Evolutionary conservation across 2,797 vertebrate genomes (phyloP).

Genomic region (Poeciliopsis infans): DNA sequence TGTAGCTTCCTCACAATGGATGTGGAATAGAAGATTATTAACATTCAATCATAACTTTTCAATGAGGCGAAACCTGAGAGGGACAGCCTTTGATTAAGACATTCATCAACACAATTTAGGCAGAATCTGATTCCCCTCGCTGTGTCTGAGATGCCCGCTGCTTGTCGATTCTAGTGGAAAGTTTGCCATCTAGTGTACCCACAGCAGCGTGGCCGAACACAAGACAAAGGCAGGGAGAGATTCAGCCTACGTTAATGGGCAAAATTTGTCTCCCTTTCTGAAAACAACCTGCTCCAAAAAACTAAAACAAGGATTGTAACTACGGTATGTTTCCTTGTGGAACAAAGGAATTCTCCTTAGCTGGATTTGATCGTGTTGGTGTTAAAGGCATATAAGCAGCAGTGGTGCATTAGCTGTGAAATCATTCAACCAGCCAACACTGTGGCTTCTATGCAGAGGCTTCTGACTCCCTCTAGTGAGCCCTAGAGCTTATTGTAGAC

Average conservation of each 20-base stretch:
- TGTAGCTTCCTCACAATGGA: slow-evolving; percentile 78
- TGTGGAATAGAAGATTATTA: slow-evolving; percentile 84
- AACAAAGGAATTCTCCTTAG: slow-evolving; percentile 71
- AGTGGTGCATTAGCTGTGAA: slow-evolving; percentile 78
- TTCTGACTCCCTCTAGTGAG: slow-evolving; percentile 84
- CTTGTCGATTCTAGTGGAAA: slow-evolving; percentile 72
- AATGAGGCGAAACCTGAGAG: slow-evolving; percentile 84
- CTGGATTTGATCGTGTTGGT: slow-evolving; percentile 62
- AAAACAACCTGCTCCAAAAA: slow-evolving; percentile 54
- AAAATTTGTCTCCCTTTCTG: slow-evolving; percentile 28
- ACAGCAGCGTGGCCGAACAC: slow-evolving; percentile 81
- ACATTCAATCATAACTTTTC: slow-evolving; percentile 85
- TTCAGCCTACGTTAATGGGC: slow-evolving; percentile 32
- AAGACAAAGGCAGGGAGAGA: slow-evolving; percentile 68
- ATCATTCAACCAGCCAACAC: slow-evolving; percentile 66
- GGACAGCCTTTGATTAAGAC: slow-evolving; percentile 83
- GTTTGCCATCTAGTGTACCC: slow-evolving; percentile 85
- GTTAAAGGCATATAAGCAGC: slow-evolving; percentile 67
- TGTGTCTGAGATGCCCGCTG: slow-evolving; percentile 56
- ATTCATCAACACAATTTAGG: slow-evolving; percentile 84
- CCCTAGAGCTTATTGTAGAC: slow-evolving; percentile 76
- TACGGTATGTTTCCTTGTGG: slow-evolving; percentile 22
- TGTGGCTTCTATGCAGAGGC: slow-evolving; percentile 74
- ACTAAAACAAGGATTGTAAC: slow-evolving; percentile 39
- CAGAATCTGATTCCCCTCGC: slow-evolving; percentile 74